Evolutionary conservation across 2,888 invertebrate genomes (phyloP), one percentile per base, ranked within the genome.

Genomic region (Microplitis deprimator): DNA sequence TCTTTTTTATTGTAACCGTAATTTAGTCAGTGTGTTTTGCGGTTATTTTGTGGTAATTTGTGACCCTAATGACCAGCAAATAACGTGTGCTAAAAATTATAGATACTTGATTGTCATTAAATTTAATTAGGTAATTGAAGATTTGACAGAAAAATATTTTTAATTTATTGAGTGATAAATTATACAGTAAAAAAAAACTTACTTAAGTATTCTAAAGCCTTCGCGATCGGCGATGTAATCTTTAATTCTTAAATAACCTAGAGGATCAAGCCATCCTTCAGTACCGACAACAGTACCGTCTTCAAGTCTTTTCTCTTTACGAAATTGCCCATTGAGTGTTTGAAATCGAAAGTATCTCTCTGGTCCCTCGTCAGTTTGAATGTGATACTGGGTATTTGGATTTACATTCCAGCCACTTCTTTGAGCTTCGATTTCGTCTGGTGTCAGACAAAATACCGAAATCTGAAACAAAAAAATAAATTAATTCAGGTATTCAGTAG

Each of bases 341-440:
- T 97, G 96, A 89, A 95, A 97, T 81, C 95, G 93, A 91, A 97
- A 97, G 91, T 95, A 96, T 73, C 97, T 92, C 88, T 97, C 96
- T 20, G 96, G 95, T n/a, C 96, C 96, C 89, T 96, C 96, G 86
- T 97, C 97, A 10, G 96, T 97, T 91, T 97, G 97, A 84, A 97
- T 96, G 91, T 97, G 97, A 91, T 96, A 97, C 90, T 97, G 96
- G 78, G 94, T 93, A 70, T 93, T 92, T 13, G 92, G 91, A 79
- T 85, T 84, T 75, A 93, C 92, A 85, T 93, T 94, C 91, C 94
- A 94, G 64, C 92, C 92, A 83, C 91, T 89, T 80, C 83, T 86
- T 78, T 89, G 86, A 59, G 88, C 88, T 84, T 88, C 88, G 82
- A 88, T 87, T 81, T 88, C 85, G 75, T 86, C 87, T 76, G 87